phyloP scores from a whole-genome alignment of 2,113 vertebrate species.

The Capreolus pygargus region DNA sequence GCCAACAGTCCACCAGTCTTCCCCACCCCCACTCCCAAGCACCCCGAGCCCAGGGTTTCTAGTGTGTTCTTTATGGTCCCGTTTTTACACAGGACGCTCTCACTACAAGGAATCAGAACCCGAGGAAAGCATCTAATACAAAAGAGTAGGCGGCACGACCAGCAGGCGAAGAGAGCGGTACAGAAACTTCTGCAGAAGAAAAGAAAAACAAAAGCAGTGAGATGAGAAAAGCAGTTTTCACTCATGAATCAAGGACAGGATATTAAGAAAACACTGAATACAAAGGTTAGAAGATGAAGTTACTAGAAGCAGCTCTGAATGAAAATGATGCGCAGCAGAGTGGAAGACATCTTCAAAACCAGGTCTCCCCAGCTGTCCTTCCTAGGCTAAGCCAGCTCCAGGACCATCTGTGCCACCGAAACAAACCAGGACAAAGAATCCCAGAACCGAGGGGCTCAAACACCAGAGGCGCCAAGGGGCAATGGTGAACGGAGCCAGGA shows the following conservation, averaged over 20 bases:
- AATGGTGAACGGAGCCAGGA: background rate
- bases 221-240: background rate
- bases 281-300: background rate
- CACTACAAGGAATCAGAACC: background rate
- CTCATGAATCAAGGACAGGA: background rate
- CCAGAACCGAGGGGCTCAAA: background rate
- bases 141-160: background rate
- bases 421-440: background rate
- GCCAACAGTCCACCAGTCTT: background rate
- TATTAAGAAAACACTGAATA: background rate
- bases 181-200: background rate
- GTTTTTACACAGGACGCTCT: background rate
- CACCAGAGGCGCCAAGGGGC: background rate
- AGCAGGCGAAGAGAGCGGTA: background rate
- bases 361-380: background rate
- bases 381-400: background rate
- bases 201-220: background rate
- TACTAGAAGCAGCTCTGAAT: background rate
- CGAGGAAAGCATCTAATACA: background rate
- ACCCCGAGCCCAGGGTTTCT: background rate
- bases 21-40: background rate
- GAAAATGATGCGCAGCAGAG: background rate
- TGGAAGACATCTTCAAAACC: background rate
- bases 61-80: background rate
- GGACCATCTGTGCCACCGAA: background rate